phyloP scores from a whole-genome alignment of 2,888 invertebrate genomes.

The Ormyrus rosae region DNA sequence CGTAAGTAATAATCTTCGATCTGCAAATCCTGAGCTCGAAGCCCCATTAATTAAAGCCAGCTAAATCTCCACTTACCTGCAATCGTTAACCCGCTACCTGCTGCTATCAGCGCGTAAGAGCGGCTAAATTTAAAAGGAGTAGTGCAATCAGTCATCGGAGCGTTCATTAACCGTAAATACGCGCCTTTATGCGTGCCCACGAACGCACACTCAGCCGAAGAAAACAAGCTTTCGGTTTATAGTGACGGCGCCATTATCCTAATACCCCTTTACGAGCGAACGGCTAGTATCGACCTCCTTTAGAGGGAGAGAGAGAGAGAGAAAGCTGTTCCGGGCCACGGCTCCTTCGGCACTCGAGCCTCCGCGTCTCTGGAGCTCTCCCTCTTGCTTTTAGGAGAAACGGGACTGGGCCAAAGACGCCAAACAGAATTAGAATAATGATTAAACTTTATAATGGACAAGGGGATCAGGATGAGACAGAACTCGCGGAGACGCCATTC shows the following conservation, averaged over 20 bases:
- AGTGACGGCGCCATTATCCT: conserved; percentile 46
- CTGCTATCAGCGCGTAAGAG: too few species aligned
- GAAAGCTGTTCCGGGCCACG: conserved; percentile 18
- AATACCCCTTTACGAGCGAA: conserved; percentile 48
- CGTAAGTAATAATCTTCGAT: too few species aligned
- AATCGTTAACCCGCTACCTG: too few species aligned
- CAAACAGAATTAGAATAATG: conserved; percentile 41
- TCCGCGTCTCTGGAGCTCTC: background rate
- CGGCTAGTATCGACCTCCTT: conserved; percentile 48
- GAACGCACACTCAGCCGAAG: conserved; percentile 3
- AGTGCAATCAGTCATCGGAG: background rate
- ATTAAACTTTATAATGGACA: conserved; percentile 23
- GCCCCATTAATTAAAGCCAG: too few species aligned
- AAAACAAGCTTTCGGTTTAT: conserved; percentile 48
- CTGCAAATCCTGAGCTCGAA: too few species aligned
- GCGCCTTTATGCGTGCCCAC: background rate
- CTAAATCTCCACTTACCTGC: too few species aligned
- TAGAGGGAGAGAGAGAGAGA: background rate
- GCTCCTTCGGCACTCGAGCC: conserved; percentile 24
- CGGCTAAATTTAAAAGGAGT: too few species aligned
- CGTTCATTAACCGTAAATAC: conserved; percentile 6
- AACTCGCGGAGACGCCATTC: too few species aligned
- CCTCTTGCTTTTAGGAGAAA: background rate
- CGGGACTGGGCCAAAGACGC: background rate
- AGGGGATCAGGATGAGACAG: background rate